Evolutionary conservation across 2,113 vertebrate genomes (phyloP).

Genomic region (Clarias gariepinus): DNA sequence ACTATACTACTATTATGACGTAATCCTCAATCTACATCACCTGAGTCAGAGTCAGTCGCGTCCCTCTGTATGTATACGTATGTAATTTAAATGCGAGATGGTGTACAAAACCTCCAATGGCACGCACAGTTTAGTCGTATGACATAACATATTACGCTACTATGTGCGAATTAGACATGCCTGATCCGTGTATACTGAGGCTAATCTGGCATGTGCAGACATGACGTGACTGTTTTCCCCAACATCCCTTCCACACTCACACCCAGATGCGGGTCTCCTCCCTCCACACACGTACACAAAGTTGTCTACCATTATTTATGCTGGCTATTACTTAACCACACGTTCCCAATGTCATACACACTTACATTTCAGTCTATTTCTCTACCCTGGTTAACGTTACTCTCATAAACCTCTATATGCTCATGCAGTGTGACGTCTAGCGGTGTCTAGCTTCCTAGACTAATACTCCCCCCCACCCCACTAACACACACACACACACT

Average conservation of each 20-base stretch:
- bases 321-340: conserved; percentile 6
- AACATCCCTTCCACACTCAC: conserved; percentile 8
- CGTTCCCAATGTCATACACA: conserved; percentile 36
- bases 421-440: conserved; percentile 16
- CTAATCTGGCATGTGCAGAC: conserved; percentile 60
- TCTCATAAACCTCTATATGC: conserved; percentile 2
- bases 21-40: not conserved
- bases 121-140: not conserved
- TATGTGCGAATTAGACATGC: conserved; percentile 54
- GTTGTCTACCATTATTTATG: conserved; percentile 13
- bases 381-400: not conserved
- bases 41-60: not conserved
- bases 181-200: conserved; percentile 51
- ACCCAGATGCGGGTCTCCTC: conserved; percentile 12
- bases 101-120: not conserved
- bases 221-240: conserved; percentile 52
- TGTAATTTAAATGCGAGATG: not conserved
- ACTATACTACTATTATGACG: not conserved
- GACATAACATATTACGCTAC: not conserved
- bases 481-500: not conserved
- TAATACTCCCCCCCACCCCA: not conserved
- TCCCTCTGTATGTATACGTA: not conserved
- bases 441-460: conserved; percentile 22
- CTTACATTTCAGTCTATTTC: conserved; percentile 33
- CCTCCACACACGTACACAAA: not conserved